A percentile compares a stretch with the other conserved stretches of the same genome.
phyloP scores from a whole-genome alignment of 1,140 invertebrate species.

The Drosophila pseudoobscura region DNA sequence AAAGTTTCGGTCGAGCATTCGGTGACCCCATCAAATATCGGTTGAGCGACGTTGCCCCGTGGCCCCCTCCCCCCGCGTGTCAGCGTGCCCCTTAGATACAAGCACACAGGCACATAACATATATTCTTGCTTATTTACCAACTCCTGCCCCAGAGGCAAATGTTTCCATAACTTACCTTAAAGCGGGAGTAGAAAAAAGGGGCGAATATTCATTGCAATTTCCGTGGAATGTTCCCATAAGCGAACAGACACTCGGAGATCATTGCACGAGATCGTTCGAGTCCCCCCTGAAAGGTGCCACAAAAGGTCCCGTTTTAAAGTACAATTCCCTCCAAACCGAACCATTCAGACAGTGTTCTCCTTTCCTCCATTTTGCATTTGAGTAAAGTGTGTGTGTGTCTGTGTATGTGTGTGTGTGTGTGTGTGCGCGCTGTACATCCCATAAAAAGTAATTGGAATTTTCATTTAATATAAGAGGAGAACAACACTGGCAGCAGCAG shows the following conservation, averaged over 20 bases:
- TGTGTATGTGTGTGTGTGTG: too few relatives aligned
- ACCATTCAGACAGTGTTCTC: too few relatives aligned
- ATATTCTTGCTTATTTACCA: slow-evolving; percentile 4
- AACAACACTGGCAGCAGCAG: slow-evolving; percentile 17
- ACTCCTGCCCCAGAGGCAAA: not conserved
- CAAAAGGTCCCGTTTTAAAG: not conserved
- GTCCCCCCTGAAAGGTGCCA: not conserved
- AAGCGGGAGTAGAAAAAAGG: slow-evolving; percentile 12
- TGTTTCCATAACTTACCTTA: slow-evolving; percentile 49
- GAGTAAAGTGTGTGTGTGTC: too few relatives aligned
- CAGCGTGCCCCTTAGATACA: slow-evolving; percentile 19
- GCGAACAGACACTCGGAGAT: slow-evolving; percentile 1
- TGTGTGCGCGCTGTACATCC: slow-evolving; percentile 34
- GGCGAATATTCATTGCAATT: slow-evolving; percentile 42
- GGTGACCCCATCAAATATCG: slow-evolving; percentile 7
- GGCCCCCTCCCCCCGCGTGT: not conserved
- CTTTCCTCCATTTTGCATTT: too few relatives aligned
- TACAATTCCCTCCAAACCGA: not conserved
- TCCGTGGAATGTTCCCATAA: slow-evolving; percentile 1
- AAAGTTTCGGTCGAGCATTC: slow-evolving; percentile 23
- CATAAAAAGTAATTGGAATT: slow-evolving; percentile 81
- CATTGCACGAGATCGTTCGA: not conserved
- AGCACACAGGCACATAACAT: slow-evolving; percentile 1
- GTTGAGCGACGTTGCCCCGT: not conserved
- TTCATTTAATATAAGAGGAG: slow-evolving; percentile 73